Evolutionary conservation across 2,888 invertebrate genomes (phyloP), one percentile per base, ranked within the genome.

Genomic region (Rhingia rostrata): DNA sequence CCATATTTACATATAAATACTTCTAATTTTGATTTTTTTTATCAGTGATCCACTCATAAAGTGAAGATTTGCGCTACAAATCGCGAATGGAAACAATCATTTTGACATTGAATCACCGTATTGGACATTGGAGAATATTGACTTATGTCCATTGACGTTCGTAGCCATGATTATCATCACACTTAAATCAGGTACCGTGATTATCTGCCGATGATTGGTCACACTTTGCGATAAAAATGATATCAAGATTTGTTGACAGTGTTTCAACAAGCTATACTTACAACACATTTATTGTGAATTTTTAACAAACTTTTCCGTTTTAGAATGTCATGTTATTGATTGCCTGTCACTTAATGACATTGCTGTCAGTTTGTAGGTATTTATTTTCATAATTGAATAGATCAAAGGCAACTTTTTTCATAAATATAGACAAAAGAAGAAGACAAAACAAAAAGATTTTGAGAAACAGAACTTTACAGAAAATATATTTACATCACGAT

Each of bases 131-230:
- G 43, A 12, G 12, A n/a, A 45, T 45, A 45, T 12, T 12, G 43
- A 12, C 22, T 22, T 12, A 1, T 12, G n/a, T 45, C 12, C 4
- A 14, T 33, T 37, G 54, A 49, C 30, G 49, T 37, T 6, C n/a
- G 6, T n/a, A 30, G n/a, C 9, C 54, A 35, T 12, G 54, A 5
- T 35, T 35, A 54, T 54, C 14, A 35, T 53, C 6, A n/a, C 3
- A 3, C 12, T 54, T 54, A 6, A 33, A 35, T 37, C 35, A 54
- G 12, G 12, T 54, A 35, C 14, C 3, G 7, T 30, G 54, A 37
- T 35, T 54, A 54, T 37, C 54, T 54, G 12, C 2, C 54, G n/a
- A n/a, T 54, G 33, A 54, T 54, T 37, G 37, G 4, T 54, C 35
- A 12, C 35, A n/a, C 5, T 54, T 35, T 6, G 14, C 3, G 22